Percentiles rank a stretch among this genome's conserved stretches.
Conservation (phyloP, 1,140 invertebrate genomes). For the Leptinotarsa texana region DNA sequence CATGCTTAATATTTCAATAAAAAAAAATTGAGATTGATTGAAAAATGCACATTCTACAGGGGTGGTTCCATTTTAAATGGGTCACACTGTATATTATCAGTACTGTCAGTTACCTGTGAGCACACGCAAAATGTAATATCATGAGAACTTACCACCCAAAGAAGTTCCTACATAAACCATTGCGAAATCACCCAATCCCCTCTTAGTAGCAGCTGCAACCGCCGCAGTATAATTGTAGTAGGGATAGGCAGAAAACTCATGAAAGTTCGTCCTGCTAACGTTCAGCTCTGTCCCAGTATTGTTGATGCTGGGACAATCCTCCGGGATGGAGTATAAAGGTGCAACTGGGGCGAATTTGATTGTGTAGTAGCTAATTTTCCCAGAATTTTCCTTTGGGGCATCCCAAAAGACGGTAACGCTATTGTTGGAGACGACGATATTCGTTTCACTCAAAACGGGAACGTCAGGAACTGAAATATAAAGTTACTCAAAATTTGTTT, state of each 20-base stretch:
- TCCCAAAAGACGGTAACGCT: constrained; percentile 1
- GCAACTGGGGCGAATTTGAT: background rate
- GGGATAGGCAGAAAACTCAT: background rate
- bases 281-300: background rate
- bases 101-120: no score
- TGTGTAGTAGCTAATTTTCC: background rate
- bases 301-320: background rate
- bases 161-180: background rate
- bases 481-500: background rate
- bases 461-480: constrained; percentile 20
- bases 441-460: background rate
- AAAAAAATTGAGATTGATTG: no score
- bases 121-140: no score
- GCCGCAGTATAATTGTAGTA: background rate
- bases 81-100: no score
- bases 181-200: background rate
- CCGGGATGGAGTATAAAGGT: background rate
- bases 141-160: background rate
- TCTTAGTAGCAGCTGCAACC: background rate
- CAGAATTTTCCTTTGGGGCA: background rate
- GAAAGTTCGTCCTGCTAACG: background rate
- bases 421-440: no score
- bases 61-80: no score
- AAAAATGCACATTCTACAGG: no score
- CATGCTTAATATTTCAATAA: no score